Base-by-base conservation (phyloP, 2,888 invertebrate genomes). In the Pachliopta kotzebuea region DNA sequence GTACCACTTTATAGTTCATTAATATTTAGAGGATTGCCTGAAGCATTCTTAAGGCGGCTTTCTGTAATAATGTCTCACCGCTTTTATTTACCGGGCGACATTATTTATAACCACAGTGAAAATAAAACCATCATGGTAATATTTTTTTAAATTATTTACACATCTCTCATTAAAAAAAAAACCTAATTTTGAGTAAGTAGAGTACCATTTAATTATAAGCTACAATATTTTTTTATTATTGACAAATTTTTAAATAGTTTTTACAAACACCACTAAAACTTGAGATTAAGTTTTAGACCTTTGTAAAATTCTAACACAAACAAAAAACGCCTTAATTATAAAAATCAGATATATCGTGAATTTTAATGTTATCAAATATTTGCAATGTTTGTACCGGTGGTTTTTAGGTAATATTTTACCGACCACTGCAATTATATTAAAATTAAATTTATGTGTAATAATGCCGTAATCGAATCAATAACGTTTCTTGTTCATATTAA, bases 101-200 rank as follows among this genome's bases (percentile, higher is more conserved):
- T 86, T 71, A 89, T 93, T 70, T 93, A 87, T 71, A 86, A 80
- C 69, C 90, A 92, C 69, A 88, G 88, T 71, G 86, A 90, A 71
- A 87, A 90, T 69, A 93, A 92, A 78, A 88, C 88, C 71, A 83
- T 85, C 75, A 93, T 93, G 93, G 92, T 90, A 83, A 80, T 63
- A 63, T 56, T 57, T 45, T 14, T 11, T 37, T 4, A 37, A 37
- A 37, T 37, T 37, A 37, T 37, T 3, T 14, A 37, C 37, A 37
- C 14, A 37, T 14, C 14, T 37, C 9, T 31, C 31, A 31, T 9
- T 31, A 31, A 31, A 31, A 31, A 31, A 31, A 8, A 31, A 4
- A 9, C 11, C 11, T 9, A 31, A 31, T 9, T 11, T 31, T 31
- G 31, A 31, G 1, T 31, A 9, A 31, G 8, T 11, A 31, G 4